These are phyloP conservation scores for Rhabdornis inornatus DNA, from an alignment of 2,113 vertebrate genomes.

Conservation along the genomic window DNA sequence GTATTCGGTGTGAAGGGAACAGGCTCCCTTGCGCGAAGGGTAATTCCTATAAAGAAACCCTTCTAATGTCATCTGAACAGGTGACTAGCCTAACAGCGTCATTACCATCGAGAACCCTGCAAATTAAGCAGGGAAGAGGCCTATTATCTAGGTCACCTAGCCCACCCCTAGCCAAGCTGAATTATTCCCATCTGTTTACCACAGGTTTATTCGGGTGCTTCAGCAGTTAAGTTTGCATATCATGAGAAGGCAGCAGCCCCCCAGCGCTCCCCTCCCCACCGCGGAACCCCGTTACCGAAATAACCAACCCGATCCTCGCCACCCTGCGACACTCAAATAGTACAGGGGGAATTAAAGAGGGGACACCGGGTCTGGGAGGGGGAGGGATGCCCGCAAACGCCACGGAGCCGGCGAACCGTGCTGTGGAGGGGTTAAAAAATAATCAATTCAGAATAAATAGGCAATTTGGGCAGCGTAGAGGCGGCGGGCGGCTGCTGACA, in stretches of 20 bases:
- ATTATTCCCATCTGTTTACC: neutral
- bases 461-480: neutral
- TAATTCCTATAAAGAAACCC: neutral
- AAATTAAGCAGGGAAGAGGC: constrained; percentile 37
- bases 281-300: neutral
- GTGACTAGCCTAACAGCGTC: constrained; percentile 15
- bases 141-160: constrained; percentile 48
- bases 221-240: neutral
- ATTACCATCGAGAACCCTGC: neutral
- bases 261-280: neutral
- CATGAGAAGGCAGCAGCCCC: neutral
- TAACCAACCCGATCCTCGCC: neutral
- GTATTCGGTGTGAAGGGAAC: neutral
- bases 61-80: constrained; percentile 31
- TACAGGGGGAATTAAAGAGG: neutral
- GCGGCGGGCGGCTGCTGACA: neutral
- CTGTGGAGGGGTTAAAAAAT: neutral
- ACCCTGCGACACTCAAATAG: neutral
- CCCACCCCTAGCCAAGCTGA: neutral
- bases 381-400: neutral
- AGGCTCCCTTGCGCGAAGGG: neutral
- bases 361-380: neutral
- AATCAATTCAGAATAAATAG: neutral
- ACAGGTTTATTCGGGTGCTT: neutral
- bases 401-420: neutral